Evolutionary conservation across 2,888 invertebrate genomes (phyloP).

Genomic region (Notodonta ziczac): DNA sequence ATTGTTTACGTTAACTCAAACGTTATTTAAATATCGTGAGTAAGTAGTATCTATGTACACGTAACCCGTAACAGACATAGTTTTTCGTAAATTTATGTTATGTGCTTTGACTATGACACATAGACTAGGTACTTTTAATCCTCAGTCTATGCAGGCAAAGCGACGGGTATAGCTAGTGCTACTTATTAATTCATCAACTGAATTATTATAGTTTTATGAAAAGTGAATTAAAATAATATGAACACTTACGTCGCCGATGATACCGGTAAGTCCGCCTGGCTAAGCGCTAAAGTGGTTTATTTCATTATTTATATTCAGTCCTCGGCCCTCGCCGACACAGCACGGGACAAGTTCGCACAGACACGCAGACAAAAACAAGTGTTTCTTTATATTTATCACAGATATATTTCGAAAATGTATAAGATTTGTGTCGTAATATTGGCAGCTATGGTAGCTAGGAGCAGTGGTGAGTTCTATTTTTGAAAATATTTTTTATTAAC

Average conservation of each 20-base stretch:
- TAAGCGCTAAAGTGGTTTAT: constrained; percentile 54
- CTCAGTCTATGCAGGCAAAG: too few species aligned
- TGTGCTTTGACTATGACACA: too few species aligned
- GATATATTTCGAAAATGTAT: constrained; percentile 47
- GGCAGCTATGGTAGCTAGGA: constrained; percentile 46
- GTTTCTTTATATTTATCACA: constrained; percentile 16
- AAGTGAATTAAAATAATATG: too few species aligned
- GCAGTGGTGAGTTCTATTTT: constrained; percentile 53
- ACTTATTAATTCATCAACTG: too few species aligned
- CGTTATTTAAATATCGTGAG: too few species aligned
- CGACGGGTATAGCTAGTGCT: too few species aligned
- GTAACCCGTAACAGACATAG: too few species aligned
- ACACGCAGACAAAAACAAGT: constrained; percentile 26
- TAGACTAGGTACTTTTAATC: too few species aligned
- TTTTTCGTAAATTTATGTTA: too few species aligned
- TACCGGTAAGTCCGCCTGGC: constrained; percentile 69
- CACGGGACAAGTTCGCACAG: constrained; percentile 24
- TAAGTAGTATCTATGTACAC: too few species aligned
- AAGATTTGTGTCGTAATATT: constrained; percentile 53
- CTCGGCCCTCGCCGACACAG: constrained; percentile 36
- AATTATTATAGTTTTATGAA: too few species aligned
- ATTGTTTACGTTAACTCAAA: too few species aligned
- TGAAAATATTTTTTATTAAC: constrained; percentile 7
- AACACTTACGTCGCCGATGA: constrained; percentile 47
- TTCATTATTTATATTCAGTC: constrained; percentile 58